Evolutionary conservation across 2,888 invertebrate genomes (phyloP), one percentile per base, ranked within the genome.

Genomic region (Digitonthophagus gazella): DNA sequence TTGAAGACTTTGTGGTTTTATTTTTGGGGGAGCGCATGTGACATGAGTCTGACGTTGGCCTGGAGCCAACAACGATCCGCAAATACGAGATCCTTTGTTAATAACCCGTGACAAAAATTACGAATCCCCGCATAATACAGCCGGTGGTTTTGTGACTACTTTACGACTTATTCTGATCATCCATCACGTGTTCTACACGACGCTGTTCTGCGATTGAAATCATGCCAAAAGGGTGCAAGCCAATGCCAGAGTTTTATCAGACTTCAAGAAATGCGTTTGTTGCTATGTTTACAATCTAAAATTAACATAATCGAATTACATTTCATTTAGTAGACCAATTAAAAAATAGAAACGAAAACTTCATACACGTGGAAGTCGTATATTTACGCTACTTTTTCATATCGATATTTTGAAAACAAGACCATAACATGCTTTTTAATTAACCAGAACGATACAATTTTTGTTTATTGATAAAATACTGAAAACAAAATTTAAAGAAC

Each of bases 101-200:
- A 16, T n/a, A 61, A 61, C 61, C 19, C 61, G 61, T 61, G 61
- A 61, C 61, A 61, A 61, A 61, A 19, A 61, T 61, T 61, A 61
- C 18, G 20, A 16, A 61, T 61, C 14, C 20, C 20, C 18, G 18
- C 18, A 20, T 61, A 18, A 18, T 61, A 19, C 19, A 18, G 61
- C 20, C 61, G 20, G n/a, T 19, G 20, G 61, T 19, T 20, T 20
- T 18, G 19, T 20, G n/a, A 61, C 61, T 19, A 61, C 16, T 61
- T 61, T 61, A n/a, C n/a, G n/a, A n/a, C n/a, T n/a, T n/a, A 19
- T 61, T 20, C 19, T 20, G 14, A 61, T 16, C 18, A 61, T 19
- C 18, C 15, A 61, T 61, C 61, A n/a, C n/a, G 61, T 18, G 15
- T 19, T 18, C 15, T 15, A 20, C 61, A 61, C 61, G 28, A 44